These are phyloP conservation scores for Drosophila koepferae DNA, from an alignment of 2,888 invertebrate species.

Conservation along the genomic window DNA sequence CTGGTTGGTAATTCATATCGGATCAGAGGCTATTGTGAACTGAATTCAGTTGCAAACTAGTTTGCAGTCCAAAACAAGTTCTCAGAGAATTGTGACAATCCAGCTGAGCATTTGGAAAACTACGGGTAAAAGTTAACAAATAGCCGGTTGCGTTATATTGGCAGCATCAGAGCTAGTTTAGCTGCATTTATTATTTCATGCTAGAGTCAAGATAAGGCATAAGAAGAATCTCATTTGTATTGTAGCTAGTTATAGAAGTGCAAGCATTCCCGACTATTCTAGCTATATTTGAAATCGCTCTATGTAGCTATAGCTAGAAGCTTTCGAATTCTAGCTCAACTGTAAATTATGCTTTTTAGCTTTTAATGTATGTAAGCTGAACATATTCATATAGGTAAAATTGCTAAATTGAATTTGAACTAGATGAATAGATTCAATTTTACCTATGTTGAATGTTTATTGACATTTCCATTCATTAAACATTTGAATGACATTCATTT, in stretches of 20 bases:
- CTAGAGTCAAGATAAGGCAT: not conserved
- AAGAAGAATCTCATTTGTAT: not conserved
- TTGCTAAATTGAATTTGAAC: no score
- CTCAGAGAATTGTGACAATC: not conserved
- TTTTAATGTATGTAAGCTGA: no score
- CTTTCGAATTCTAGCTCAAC: not conserved
- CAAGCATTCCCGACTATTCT: not conserved
- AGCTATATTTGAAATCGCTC: not conserved
- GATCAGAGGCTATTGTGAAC: not conserved
- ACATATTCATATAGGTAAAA: not conserved
- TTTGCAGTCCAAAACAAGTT: conserved; percentile 45
- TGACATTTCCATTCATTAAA: no score
- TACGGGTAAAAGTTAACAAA: conserved; percentile 15
- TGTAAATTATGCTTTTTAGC: not conserved
- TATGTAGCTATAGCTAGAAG: no score
- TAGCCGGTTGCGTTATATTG: conserved; percentile 21
- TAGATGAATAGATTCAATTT: no score
- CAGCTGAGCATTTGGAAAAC: conserved; percentile 37
- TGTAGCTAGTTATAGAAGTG: not conserved
- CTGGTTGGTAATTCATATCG: conserved; percentile 3
- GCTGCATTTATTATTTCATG: not conserved
- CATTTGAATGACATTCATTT: no score
- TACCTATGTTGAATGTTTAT: no score
- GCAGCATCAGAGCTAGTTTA: conserved; percentile 7
- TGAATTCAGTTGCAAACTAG: conserved; percentile 39